These are phyloP conservation scores for Pedicia rivosa DNA, from an alignment of 2,888 invertebrate genomes.

Conservation along the genomic window DNA sequence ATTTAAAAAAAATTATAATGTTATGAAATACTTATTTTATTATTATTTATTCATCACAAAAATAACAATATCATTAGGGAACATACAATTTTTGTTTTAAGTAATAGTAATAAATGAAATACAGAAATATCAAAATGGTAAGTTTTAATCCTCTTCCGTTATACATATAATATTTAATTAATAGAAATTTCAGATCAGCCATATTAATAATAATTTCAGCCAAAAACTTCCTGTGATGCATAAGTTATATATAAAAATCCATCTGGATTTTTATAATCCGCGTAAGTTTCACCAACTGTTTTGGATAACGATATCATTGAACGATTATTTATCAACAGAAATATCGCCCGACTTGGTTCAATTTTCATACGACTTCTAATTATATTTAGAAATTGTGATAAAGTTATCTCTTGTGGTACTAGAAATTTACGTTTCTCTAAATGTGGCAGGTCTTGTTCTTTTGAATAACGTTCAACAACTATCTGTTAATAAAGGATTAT, in stretches of 20 bases:
- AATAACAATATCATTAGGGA: too few species aligned
- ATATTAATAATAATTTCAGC: too few species aligned
- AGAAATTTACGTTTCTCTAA: conserved; percentile 76
- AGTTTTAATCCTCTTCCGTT: too few species aligned
- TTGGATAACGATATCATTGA: conserved; percentile 67
- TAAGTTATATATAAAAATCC: conserved; percentile 82
- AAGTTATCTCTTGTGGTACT: conserved; percentile 76
- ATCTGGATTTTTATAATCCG: conserved; percentile 58
- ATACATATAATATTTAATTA: too few species aligned
- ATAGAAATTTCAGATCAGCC: too few species aligned
- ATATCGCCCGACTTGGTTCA: conserved; percentile 50
- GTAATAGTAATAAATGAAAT: too few species aligned
- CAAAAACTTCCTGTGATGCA: conserved; percentile 82
- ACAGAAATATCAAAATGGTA: too few species aligned
- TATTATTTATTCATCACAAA: too few species aligned
- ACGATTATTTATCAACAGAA: conserved; percentile 66
- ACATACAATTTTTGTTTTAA: too few species aligned
- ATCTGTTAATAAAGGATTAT: conserved; percentile 38
- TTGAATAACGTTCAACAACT: conserved; percentile 66
- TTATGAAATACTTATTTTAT: too few species aligned
- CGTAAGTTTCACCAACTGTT: conserved; percentile 68
- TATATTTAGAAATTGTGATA: conserved; percentile 75
- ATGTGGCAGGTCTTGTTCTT: conserved; percentile 57
- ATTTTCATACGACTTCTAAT: conserved; percentile 40
- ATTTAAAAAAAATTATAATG: too few species aligned